phyloP scores from a whole-genome alignment of 2,888 invertebrate genomes.

The Catocala nupta region DNA sequence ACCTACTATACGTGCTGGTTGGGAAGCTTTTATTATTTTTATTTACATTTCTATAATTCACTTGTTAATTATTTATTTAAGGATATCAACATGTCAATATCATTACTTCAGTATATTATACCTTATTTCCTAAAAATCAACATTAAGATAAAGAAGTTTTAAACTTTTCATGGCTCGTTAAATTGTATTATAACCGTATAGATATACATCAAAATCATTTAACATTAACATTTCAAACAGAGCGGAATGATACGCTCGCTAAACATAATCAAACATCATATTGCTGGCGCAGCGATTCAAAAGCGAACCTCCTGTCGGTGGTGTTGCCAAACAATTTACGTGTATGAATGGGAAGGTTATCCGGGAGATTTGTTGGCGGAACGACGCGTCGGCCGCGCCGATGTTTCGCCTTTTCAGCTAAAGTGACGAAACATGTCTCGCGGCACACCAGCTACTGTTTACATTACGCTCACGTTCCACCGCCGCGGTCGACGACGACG shows the following conservation, averaged over 20 bases:
- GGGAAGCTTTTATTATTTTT: no score
- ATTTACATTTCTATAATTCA: no score
- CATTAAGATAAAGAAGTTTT: not conserved
- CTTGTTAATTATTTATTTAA: no score
- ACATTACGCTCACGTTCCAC: conserved; percentile 73
- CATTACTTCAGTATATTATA: no score
- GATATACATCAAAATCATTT: conserved; percentile 10
- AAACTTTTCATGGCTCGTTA: not conserved
- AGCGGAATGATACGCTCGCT: conserved; percentile 17
- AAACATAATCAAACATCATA: conserved; percentile 41
- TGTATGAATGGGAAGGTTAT: conserved; percentile 62
- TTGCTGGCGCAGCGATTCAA: conserved; percentile 43
- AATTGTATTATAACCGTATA: not conserved
- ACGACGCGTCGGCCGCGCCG: conserved; percentile 54
- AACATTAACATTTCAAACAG: conserved; percentile 10
- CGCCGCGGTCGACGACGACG: conserved; percentile 44
- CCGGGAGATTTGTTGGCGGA: conserved; percentile 65
- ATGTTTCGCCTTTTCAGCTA: conserved; percentile 71
- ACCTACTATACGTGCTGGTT: no score
- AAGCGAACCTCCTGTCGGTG: conserved; percentile 33
- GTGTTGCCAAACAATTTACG: conserved; percentile 60
- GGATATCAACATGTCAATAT: no score
- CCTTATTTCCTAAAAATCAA: no score
- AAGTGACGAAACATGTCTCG: conserved; percentile 82
- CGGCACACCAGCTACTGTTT: conserved; percentile 63